Base-by-base conservation (phyloP, 1,140 invertebrate species). In the Brachionus paranguensis region DNA sequence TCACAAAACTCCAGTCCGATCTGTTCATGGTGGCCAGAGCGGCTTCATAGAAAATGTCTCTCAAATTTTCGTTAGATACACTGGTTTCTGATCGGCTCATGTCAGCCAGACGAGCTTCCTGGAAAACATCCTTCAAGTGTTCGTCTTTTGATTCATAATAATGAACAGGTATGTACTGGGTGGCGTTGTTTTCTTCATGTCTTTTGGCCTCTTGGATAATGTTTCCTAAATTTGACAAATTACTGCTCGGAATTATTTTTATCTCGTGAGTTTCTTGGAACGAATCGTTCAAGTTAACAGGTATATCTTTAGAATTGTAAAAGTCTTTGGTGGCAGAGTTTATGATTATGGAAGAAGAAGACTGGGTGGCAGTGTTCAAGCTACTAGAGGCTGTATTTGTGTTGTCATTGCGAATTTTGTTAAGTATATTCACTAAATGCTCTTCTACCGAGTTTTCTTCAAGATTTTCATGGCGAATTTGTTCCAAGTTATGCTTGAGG, bases 31-130 rank as follows among this genome's bases (percentile, higher is more conserved):
- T 76, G 10, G 72, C 72, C 20, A 50, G 12, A 11, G 72, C 45
- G 20, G 72, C 72, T 14, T 76, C 72, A 29, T 76, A 76, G 27
- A 76, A 76, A 29, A 76, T 76, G 11, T 76, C 72, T 76, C 45
- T 47, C 29, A 76, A 76, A 53, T 76, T 47, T 33, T 76, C 72
- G 2, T 76, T 45, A 29, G 41, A 72, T 10, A 11, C 29, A 43
- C 17, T 43, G 8, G 33, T 33, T 33, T 68, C 27, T 14, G 68
- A 72, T n/a, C 68, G 14, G 17, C 41, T 43, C 68, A 72, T 72
- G 17, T 72, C 68, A 17, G 68, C 68, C 14, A 72, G 8, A 20
- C 68, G 68, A 10, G 43, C 72, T 50, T 76, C 72, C 14, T 76
- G 45, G n/a, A 50, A 76, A 50, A 76, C 29, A 12, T 76, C 72